A percentile compares a stretch with the other conserved stretches of the same genome.
Conservation (phyloP, 2,888 invertebrate genomes). For the Catotricha subobsoleta region DNA sequence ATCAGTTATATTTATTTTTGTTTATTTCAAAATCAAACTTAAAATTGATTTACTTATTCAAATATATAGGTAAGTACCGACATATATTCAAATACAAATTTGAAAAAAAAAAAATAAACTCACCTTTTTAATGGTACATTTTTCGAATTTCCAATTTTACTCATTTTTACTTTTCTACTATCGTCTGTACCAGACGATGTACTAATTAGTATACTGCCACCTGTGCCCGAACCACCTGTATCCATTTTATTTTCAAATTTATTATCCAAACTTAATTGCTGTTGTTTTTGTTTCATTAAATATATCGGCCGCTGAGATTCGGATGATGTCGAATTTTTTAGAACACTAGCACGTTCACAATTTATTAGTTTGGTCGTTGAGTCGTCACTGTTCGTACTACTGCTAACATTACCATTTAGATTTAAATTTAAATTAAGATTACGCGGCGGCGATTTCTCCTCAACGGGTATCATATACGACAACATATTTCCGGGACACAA, state of each 20-base stretch:
- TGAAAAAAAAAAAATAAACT: too few species aligned
- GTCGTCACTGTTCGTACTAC: background rate
- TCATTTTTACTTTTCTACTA: conserved; percentile 20
- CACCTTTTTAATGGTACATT: conserved; percentile 27
- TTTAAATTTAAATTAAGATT: conserved; percentile 10
- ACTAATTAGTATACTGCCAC: background rate
- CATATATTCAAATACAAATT: too few species aligned
- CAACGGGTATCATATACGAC: conserved; percentile 63
- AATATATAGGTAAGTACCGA: too few species aligned
- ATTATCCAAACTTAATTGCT: background rate
- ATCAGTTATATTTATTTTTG: too few species aligned
- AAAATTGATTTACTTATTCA: too few species aligned
- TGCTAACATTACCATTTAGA: conserved; percentile 1
- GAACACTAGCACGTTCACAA: conserved; percentile 4
- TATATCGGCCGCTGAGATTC: conserved; percentile 1
- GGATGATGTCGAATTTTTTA: background rate
- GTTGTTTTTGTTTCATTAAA: background rate
- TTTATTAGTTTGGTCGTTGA: conserved; percentile 4
- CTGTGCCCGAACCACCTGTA: background rate
- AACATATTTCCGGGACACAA: conserved; percentile 48
- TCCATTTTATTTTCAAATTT: background rate
- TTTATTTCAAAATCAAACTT: too few species aligned
- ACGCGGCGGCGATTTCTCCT: conserved; percentile 49
- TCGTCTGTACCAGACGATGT: background rate
- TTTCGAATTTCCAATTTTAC: conserved; percentile 22